phyloP scores from a whole-genome alignment of 2,113 vertebrate species.

The Chaenocephalus aceratus region DNA sequence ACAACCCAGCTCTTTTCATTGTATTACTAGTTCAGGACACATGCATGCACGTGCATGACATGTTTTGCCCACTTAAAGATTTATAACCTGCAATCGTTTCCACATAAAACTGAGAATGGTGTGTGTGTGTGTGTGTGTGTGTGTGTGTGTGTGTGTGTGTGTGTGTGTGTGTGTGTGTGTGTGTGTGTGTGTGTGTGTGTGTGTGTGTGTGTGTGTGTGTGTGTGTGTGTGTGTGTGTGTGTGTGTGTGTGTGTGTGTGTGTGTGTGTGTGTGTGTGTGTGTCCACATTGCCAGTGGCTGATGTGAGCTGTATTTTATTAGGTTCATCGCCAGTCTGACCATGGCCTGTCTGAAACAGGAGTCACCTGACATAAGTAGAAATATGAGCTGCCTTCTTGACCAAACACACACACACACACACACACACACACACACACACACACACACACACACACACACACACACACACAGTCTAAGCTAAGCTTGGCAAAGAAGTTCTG shows the following conservation, averaged over 20 bases:
- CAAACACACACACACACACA: slow-evolving; percentile 5
- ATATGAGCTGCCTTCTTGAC: slow-evolving; percentile 57
- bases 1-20: not conserved
- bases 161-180: slow-evolving; percentile 16
- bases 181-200: not conserved
- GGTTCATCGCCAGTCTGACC: slow-evolving; percentile 66
- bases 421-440: no score
- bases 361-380: slow-evolving; percentile 60
- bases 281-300: slow-evolving; percentile 18
- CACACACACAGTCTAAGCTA: slow-evolving; percentile 12
- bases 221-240: not conserved
- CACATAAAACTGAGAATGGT: not conserved
- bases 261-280: no score
- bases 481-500: slow-evolving; percentile 44
- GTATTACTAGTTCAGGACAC: not conserved
- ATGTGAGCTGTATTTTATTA: slow-evolving; percentile 61
- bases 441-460: not conserved
- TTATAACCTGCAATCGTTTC: not conserved
- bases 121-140: not conserved
- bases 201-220: slow-evolving; percentile 17
- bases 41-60: not conserved
- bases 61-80: not conserved
- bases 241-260: no score
- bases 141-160: not conserved
- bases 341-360: slow-evolving; percentile 51